These are phyloP conservation scores for Tyrophagus putrescentiae DNA, from an alignment of 1,140 invertebrate species.

Conservation along the genomic window DNA sequence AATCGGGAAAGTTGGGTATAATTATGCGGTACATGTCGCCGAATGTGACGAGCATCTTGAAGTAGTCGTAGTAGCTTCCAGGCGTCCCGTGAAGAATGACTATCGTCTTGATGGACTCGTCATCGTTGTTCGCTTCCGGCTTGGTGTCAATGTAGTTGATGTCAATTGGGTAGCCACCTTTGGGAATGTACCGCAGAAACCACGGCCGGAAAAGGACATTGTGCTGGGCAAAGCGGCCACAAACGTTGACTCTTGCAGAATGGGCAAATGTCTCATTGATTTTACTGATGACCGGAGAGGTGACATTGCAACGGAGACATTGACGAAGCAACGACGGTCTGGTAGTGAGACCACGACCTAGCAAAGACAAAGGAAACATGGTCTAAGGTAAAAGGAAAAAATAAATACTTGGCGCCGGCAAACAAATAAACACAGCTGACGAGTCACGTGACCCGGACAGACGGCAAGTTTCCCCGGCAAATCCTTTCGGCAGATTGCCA, in stretches of 20 bases:
- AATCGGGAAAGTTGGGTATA: conserved; percentile 18
- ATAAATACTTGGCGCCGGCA: too few species aligned
- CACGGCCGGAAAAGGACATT: neutral
- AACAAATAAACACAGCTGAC: too few species aligned
- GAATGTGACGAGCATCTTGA: neutral
- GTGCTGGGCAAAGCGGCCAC: neutral
- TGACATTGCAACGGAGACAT: neutral
- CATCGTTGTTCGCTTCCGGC: neutral
- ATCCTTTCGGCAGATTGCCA: too few species aligned
- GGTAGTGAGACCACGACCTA: too few species aligned
- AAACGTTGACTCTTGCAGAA: neutral
- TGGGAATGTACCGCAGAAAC: conserved; percentile 2
- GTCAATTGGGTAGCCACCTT: neutral
- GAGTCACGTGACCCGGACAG: too few species aligned
- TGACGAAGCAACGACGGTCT: neutral
- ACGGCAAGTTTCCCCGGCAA: too few species aligned
- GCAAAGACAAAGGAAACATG: too few species aligned
- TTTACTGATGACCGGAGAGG: neutral
- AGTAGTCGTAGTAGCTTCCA: conserved; percentile 14
- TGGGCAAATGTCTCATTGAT: neutral
- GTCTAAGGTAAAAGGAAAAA: too few species aligned
- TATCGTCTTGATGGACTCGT: neutral
- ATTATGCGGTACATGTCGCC: conserved; percentile 1
- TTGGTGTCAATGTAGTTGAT: conserved; percentile 11
- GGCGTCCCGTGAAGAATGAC: conserved; percentile 12